Conservation (phyloP, 2,113 vertebrate species). For the Piprites chloris region DNA sequence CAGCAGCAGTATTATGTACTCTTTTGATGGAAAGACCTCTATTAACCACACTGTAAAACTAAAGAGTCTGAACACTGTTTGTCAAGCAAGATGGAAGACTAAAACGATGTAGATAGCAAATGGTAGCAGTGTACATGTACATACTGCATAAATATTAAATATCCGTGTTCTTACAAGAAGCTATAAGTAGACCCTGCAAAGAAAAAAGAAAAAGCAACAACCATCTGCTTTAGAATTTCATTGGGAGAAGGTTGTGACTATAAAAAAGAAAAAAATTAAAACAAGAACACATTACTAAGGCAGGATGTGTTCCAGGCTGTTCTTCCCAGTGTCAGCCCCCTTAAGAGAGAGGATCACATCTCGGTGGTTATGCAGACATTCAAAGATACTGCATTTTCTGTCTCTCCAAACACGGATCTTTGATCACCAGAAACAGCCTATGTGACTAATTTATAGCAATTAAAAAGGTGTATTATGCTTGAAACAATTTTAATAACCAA, state of each 20-base stretch:
- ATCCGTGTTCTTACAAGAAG: conserved; percentile 11
- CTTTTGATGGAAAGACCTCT: conserved; percentile 48
- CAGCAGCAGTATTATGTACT: conserved; percentile 30
- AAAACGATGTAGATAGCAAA: conserved; percentile 25
- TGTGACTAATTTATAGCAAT: not conserved
- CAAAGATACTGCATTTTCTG: not conserved
- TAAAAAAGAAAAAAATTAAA: not conserved
- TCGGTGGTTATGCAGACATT: not conserved
- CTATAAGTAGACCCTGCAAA: conserved; percentile 5
- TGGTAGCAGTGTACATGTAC: not conserved
- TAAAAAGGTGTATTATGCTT: not conserved
- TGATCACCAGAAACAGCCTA: not conserved
- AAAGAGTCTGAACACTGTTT: conserved; percentile 7
- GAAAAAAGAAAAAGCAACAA: conserved; percentile 11
- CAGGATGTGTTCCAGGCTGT: not conserved
- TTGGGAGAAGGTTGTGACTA: not conserved
- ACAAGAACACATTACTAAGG: not conserved
- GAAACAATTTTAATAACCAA: not conserved
- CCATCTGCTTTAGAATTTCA: conserved; percentile 22
- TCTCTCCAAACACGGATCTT: not conserved
- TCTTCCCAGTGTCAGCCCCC: not conserved
- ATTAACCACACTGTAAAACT: conserved; percentile 47
- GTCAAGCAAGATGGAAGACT: conserved; percentile 38
- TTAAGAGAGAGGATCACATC: not conserved
- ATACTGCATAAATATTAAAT: conserved; percentile 43